These are phyloP conservation scores for Brenthis daphne DNA, from an alignment of 2,888 invertebrate species.

Conservation along the genomic window DNA sequence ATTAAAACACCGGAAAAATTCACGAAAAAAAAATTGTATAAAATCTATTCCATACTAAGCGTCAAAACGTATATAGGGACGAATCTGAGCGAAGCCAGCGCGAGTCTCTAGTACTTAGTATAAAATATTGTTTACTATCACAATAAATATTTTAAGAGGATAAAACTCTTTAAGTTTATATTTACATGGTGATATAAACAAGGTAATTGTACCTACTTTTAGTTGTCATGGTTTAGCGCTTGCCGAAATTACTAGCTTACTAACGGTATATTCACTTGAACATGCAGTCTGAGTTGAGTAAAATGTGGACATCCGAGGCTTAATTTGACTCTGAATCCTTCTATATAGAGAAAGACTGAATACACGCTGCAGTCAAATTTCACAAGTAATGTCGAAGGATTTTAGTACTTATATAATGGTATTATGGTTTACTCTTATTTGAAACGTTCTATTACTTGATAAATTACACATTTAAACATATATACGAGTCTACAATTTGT, in stretches of 20 bases:
- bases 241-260: slow-evolving; percentile 61
- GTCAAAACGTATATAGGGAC: no score
- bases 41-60: no score
- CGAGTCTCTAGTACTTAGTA: no score
- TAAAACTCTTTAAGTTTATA: no score
- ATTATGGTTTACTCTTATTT: slow-evolving; percentile 11
- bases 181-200: slow-evolving; percentile 6
- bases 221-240: slow-evolving; percentile 19
- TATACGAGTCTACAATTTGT: slow-evolving; percentile 22
- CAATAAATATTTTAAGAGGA: no score
- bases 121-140: no score
- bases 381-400: slow-evolving; percentile 6
- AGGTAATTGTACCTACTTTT: slow-evolving; percentile 13
- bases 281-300: slow-evolving; percentile 60
- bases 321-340: slow-evolving; percentile 45
- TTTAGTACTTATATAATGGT: neutral
- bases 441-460: slow-evolving; percentile 14
- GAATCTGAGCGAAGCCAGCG: no score
- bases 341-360: slow-evolving; percentile 25
- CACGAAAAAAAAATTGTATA: no score
- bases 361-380: slow-evolving; percentile 22
- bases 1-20: no score
- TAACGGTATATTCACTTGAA: slow-evolving; percentile 58
- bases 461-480: slow-evolving; percentile 22
- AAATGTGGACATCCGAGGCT: slow-evolving; percentile 56